These are phyloP conservation scores for Acromyrmex charruanus DNA, from an alignment of 1,140 invertebrate genomes.

Conservation along the genomic window DNA sequence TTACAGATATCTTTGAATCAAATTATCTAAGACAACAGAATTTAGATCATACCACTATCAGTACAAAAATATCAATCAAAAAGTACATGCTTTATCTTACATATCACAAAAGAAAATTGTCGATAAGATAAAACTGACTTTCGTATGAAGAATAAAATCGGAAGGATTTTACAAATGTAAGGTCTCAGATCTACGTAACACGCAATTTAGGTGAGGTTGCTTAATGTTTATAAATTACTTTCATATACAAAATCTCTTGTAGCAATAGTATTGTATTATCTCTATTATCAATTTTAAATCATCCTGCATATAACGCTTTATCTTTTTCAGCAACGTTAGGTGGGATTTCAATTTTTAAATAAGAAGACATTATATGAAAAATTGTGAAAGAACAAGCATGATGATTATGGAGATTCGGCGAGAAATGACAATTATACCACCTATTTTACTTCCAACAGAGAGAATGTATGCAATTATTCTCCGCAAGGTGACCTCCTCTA, in stretches of 20 bases:
- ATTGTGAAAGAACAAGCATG: slow-evolving; percentile 45
- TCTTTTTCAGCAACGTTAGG: slow-evolving; percentile 16
- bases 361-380: slow-evolving; percentile 2
- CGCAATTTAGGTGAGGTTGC: not conserved
- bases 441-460: slow-evolving; percentile 4
- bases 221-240: slow-evolving; percentile 9
- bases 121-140: not conserved
- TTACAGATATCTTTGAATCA: not conserved
- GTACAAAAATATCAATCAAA: not conserved
- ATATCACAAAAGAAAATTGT: not conserved
- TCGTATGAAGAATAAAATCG: not conserved
- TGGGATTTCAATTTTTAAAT: slow-evolving; percentile 1
- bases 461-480: slow-evolving; percentile 3
- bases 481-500: not conserved
- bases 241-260: not conserved
- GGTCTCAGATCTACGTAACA: not conserved
- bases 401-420: slow-evolving; percentile 14
- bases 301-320: not conserved
- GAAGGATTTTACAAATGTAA: not conserved
- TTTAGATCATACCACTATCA: slow-evolving; percentile 23
- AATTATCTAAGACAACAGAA: not conserved
- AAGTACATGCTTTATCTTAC: not conserved
- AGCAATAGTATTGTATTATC: not conserved
- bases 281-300: not conserved
- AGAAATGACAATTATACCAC: slow-evolving; percentile 47